Conservation (phyloP, 1,140 invertebrate species). For the Temnothorax nylanderi region DNA sequence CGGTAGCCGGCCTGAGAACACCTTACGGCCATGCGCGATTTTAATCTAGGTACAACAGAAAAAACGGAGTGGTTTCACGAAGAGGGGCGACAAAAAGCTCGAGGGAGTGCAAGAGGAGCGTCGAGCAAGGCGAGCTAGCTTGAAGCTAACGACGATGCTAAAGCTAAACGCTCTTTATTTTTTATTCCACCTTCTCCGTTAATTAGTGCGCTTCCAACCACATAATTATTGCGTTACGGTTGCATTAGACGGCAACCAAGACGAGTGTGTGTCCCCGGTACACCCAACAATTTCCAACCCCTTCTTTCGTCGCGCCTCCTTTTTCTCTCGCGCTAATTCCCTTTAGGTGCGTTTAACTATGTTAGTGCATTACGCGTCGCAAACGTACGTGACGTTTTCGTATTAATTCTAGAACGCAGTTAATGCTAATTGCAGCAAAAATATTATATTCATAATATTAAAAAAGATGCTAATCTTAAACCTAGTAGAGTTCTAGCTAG, state of each 20-base stretch:
- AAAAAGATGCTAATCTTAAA: not conserved
- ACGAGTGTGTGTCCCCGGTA: constrained; percentile 14
- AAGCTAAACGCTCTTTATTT: constrained; percentile 45
- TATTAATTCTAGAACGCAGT: constrained; percentile 23
- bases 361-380: not conserved
- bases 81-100: not conserved
- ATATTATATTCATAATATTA: constrained; percentile 30
- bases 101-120: not conserved
- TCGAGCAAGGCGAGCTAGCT: not conserved
- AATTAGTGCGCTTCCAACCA: constrained; percentile 44
- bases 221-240: constrained; percentile 57
- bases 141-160: not conserved
- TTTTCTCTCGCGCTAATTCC: constrained; percentile 27
- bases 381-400: constrained; percentile 25
- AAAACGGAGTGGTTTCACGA: not conserved
- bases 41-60: constrained; percentile 15
- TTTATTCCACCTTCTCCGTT: constrained; percentile 9
- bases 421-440: not conserved
- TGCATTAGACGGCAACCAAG: constrained; percentile 36
- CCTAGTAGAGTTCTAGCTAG: not conserved
- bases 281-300: constrained; percentile 25
- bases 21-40: constrained; percentile 11
- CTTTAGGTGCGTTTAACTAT: not conserved
- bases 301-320: not conserved
- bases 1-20: not conserved